phyloP scores from a whole-genome alignment of 2,797 vertebrate genomes.

The Nyctibius grandis region DNA sequence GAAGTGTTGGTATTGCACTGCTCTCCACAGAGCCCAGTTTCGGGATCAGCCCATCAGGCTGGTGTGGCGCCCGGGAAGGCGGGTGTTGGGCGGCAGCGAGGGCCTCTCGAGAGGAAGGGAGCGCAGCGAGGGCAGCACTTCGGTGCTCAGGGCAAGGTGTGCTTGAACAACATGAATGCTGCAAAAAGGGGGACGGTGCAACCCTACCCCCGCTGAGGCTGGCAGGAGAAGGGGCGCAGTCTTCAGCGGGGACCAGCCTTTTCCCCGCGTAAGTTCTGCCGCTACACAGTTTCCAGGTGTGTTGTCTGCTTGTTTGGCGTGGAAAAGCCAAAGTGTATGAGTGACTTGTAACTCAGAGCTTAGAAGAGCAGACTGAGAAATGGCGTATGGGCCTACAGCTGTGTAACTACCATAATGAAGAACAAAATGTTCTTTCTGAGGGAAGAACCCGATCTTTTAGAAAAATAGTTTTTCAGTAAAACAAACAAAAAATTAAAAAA shows the following conservation, averaged over 20 bases:
- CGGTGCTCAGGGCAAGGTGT: rapidly evolving
- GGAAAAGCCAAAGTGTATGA: rapidly evolving
- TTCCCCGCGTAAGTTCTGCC: rapidly evolving
- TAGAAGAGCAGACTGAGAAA: not conserved
- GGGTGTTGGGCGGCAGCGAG: rapidly evolving
- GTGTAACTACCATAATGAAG: rapidly evolving
- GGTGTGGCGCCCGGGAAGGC: rapidly evolving
- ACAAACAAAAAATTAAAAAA: not conserved
- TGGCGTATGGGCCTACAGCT: no score
- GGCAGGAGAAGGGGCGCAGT: rapidly evolving
- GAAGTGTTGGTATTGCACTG: not conserved
- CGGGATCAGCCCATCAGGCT: rapidly evolving
- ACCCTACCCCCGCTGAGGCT: not conserved
- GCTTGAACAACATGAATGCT: rapidly evolving
- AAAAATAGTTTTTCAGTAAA: not conserved
- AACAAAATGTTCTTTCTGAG: not conserved
- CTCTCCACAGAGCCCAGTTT: not conserved
- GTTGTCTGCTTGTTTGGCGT: rapidly evolving
- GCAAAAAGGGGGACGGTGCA: not conserved
- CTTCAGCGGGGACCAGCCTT: no score
- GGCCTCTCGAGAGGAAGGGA: rapidly evolving
- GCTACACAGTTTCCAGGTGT: rapidly evolving
- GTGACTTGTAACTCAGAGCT: not conserved
- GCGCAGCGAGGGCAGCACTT: rapidly evolving
- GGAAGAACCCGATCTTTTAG: not conserved